phyloP scores from a whole-genome alignment of 92 coral and sea anemone genomes.

The Epizoanthus stellaris region DNA sequence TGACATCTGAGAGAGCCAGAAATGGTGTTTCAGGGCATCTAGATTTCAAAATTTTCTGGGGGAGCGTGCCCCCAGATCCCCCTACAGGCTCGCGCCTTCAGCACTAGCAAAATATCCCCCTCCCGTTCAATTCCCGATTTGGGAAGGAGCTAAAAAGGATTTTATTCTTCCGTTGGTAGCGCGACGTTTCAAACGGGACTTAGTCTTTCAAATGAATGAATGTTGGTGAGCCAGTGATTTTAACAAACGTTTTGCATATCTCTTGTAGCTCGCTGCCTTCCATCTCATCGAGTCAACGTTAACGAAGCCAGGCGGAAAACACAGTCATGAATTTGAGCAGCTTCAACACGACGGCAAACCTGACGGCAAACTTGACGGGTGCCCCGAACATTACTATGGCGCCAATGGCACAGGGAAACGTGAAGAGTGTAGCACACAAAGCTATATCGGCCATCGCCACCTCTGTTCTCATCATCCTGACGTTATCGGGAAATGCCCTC shows the following conservation, averaged over 20 bases:
- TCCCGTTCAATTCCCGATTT: too few species aligned
- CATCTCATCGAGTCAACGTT: not conserved
- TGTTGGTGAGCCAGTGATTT: not conserved
- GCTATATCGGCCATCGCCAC: slow-evolving; percentile 84
- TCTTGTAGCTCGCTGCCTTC: not conserved
- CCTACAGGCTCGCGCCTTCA: too few species aligned
- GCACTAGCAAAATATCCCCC: too few species aligned
- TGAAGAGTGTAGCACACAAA: slow-evolving; percentile 64
- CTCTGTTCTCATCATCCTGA: slow-evolving; percentile 75
- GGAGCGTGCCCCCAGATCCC: too few species aligned
- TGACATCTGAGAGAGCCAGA: too few species aligned
- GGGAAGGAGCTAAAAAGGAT: too few species aligned
- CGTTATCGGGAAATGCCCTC: slow-evolving; percentile 86
- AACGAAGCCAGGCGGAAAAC: not conserved
- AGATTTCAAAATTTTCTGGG: too few species aligned
- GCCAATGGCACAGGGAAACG: not conserved
- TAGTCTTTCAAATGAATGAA: not conserved
- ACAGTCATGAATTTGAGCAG: not conserved
- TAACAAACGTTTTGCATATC: not conserved
- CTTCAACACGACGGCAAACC: not conserved
- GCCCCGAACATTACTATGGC: not conserved
- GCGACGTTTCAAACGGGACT: not conserved
- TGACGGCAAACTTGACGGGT: not conserved
- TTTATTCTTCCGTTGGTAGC: too few species aligned
- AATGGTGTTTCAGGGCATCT: too few species aligned